A percentile compares a stretch with the other conserved stretches of the same genome.
These are phyloP conservation scores for Globia sparganii DNA, from an alignment of 2,888 invertebrate species.

Conservation along the genomic window DNA sequence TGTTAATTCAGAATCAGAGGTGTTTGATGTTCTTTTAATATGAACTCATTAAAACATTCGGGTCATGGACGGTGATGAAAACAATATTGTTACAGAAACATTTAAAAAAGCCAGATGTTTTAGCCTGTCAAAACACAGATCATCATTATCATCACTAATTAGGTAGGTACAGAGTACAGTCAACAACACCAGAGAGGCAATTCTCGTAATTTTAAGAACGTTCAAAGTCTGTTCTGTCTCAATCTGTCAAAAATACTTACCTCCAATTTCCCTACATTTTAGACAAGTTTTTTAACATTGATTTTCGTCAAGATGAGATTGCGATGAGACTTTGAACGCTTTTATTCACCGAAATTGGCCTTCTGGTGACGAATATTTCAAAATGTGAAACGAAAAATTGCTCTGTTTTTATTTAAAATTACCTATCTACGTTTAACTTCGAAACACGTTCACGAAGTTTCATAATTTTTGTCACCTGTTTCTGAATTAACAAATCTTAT, in stretches of 20 bases:
- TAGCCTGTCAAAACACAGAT: background rate
- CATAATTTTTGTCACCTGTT: conserved; percentile 37
- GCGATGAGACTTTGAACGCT: background rate
- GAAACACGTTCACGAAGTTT: conserved; percentile 26
- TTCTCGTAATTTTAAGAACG: background rate
- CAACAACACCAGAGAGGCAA: background rate
- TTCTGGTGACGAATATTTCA: background rate
- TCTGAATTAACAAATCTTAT: conserved; percentile 22
- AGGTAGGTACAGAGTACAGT: background rate
- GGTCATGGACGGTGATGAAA: conserved; percentile 63
- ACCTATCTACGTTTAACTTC: background rate
- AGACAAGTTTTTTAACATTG: too few relatives aligned
- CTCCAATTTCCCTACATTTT: background rate
- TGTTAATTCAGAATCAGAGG: conserved; percentile 33
- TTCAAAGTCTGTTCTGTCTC: too few relatives aligned
- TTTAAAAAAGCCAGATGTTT: conserved; percentile 26
- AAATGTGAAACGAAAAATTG: background rate
- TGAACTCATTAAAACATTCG: conserved; percentile 60
- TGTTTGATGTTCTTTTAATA: conserved; percentile 61
- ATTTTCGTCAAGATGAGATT: background rate
- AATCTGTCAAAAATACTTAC: background rate
- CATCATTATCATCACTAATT: background rate
- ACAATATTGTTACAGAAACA: conserved; percentile 41
- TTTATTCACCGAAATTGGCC: background rate
- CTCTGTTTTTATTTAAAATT: background rate